Percentiles rank a stretch among this genome's conserved stretches.
Evolutionary conservation across 2,797 vertebrate species (phyloP).

Genomic region (Graptemys geographica): DNA sequence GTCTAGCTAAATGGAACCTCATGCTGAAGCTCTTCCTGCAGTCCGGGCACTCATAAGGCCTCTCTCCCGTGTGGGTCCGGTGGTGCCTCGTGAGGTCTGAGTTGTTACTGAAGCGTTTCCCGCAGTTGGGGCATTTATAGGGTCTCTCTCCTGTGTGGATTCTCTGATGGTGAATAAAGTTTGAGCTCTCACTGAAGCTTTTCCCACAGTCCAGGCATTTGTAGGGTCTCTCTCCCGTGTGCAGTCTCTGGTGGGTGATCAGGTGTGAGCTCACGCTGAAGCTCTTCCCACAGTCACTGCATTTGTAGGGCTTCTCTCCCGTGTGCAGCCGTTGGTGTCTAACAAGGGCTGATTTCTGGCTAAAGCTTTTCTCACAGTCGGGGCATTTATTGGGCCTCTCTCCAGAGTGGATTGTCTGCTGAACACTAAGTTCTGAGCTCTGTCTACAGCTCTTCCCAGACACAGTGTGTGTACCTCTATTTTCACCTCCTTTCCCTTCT

Average conservation of each 20-base stretch:
- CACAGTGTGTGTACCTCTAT: background rate
- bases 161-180: constrained; percentile 81
- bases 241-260: constrained; percentile 87
- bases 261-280: constrained; percentile 88
- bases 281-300: constrained; percentile 85
- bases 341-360: constrained; percentile 90
- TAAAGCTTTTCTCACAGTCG: constrained; percentile 88
- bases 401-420: constrained; percentile 61
- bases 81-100: background rate
- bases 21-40: background rate
- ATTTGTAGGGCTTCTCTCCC: constrained; percentile 88
- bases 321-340: constrained; percentile 91
- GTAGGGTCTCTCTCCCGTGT: constrained; percentile 87
- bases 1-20: constrained; percentile 82
- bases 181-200: constrained; percentile 85
- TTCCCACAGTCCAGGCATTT: constrained; percentile 86
- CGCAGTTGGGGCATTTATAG: constrained; percentile 82
- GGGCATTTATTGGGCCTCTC: constrained; percentile 87
- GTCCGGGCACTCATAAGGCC: background rate
- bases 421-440: constrained; percentile 76
- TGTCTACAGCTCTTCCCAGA: background rate
- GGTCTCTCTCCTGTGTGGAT: constrained; percentile 85
- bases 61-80: background rate
- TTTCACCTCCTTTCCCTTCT: background rate
- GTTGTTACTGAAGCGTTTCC: background rate